Percentiles rank a stretch among this genome's conserved stretches.
Conservation (phyloP, 1,140 invertebrate genomes). For the Drosophila neocordata region DNA sequence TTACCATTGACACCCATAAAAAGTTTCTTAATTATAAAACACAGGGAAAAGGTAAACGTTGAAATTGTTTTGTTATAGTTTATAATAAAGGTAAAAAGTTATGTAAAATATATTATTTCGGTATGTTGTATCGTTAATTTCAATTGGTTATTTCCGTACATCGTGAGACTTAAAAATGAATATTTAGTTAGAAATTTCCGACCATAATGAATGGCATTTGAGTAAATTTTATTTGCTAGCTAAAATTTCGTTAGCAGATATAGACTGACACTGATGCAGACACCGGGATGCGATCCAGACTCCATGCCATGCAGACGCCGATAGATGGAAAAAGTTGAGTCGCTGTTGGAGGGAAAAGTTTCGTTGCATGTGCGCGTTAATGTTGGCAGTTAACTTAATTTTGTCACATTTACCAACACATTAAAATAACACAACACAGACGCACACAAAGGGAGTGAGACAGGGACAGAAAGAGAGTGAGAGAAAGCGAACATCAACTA, state of each 20-base stretch:
- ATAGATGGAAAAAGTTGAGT: conserved; percentile 28
- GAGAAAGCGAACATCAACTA: conserved; percentile 29
- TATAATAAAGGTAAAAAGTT: neutral
- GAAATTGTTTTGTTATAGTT: neutral
- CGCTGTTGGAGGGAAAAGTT: conserved; percentile 38
- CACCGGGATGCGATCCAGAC: neutral
- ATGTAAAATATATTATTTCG: too few relatives aligned
- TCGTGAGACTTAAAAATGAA: neutral
- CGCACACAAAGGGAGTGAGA: conserved; percentile 18
- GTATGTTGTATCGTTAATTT: neutral
- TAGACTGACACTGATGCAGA: conserved; percentile 4
- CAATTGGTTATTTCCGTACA: neutral
- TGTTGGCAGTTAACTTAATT: conserved; percentile 79
- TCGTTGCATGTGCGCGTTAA: conserved; percentile 65
- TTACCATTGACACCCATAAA: neutral
- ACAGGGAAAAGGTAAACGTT: neutral
- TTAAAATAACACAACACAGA: conserved; percentile 59
- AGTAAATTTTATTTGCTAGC: neutral
- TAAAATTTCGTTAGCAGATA: neutral
- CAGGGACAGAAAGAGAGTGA: conserved; percentile 15
- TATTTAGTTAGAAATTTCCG: neutral
- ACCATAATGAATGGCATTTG: neutral
- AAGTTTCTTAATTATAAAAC: neutral
- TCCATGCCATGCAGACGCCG: neutral
- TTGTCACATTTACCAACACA: conserved; percentile 80